phyloP scores from a whole-genome alignment of 2,113 vertebrate genomes.

The Pongo pygmaeus region DNA sequence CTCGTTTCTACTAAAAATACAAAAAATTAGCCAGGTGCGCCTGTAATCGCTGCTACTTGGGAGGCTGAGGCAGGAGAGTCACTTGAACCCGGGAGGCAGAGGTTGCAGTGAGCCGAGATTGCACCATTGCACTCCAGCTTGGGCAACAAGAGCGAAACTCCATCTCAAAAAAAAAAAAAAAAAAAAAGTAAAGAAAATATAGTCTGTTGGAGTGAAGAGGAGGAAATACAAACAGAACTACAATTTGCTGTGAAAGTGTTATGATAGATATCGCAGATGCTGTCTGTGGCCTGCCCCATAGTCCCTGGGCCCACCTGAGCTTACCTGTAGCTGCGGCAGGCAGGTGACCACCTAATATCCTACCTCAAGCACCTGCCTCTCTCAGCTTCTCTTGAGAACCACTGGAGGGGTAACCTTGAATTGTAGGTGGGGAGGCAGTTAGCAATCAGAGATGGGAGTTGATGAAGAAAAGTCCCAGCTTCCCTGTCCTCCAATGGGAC shows the following conservation, averaged over 20 bases:
- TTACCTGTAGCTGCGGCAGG: neutral
- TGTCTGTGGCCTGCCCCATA: neutral
- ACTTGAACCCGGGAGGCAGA: no score
- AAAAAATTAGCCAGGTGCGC: no score
- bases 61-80: no score
- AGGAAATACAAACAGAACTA: neutral
- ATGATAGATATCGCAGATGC: neutral
- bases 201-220: neutral
- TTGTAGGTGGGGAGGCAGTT: neutral
- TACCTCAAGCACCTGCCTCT: neutral
- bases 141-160: no score
- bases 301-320: neutral
- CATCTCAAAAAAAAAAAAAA: no score
- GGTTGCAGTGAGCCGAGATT: no score
- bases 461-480: neutral
- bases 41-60: no score
- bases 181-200: neutral
- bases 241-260: neutral
- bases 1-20: no score
- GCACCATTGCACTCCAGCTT: no score
- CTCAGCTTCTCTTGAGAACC: neutral
- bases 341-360: neutral
- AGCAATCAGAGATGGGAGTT: neutral
- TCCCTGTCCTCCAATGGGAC: neutral
- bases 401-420: neutral